Base-by-base conservation (phyloP, 2,888 invertebrate genomes). In the Torymus auratus region DNA sequence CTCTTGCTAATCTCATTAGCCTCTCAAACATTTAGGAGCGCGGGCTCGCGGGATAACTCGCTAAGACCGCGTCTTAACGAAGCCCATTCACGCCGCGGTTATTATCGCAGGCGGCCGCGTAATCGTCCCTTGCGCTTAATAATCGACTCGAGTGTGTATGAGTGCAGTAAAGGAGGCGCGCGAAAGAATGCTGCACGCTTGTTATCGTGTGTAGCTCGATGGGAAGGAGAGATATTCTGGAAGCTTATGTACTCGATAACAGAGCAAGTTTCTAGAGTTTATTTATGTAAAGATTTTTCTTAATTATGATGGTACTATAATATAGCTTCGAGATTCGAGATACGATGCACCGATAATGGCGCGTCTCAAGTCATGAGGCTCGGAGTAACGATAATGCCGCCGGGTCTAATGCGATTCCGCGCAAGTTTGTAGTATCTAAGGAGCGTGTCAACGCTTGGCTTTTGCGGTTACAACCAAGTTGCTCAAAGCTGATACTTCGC, bases 11-110 rank as follows among this genome's bases (percentile, higher is more conserved):
- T 68, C 68, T 53, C 68, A 23, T 68, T 68, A 68, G 14, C 61
- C 17, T 17, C 61, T 13, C 61, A 5, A 28, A 23, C 55, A 55
- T 55, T 68, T 55, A 68, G 17, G 82, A 76, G 74, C 67, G 86
- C 81, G 81, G 69, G 84, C 83, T 83, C 82, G 80, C 64, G 65
- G 81, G 67, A 71, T 20, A 20, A 41, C 41, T 5, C 41, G 41
- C 41, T 41, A 41, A 41, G 41, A 41, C 62, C 84, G 79, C 80
- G 82, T 86, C 88, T 89, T 90, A 90, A 90, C 88, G 89, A 89
- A 88, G 89, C 87, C 89, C 88, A 89, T 90, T 90, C 89, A 89
- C 86, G 85, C 5, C 85, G 85, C 85, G 85, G 85, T 89, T 87
- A 89, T 89, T 89, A 89, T 88, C 87, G 87, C 41, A 7, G 41